Evolutionary conservation across 2,888 invertebrate genomes (phyloP).

Genomic region (Bugulina stolonifera): DNA sequence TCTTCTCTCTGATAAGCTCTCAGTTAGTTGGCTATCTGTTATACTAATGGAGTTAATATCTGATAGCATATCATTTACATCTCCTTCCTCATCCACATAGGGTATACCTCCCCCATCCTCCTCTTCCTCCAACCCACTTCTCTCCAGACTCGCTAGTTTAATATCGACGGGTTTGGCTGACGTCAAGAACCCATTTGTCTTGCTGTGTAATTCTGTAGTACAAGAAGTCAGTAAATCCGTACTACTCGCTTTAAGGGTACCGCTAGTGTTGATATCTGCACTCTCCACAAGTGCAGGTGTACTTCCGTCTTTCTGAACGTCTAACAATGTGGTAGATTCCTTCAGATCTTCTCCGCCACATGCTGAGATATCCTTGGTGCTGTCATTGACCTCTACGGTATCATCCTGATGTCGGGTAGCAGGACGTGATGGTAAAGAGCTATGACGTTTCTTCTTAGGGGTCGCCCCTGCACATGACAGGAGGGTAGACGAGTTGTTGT

Average conservation of each 20-base stretch:
- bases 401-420: neutral
- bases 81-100: slow-evolving; percentile 2
- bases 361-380: neutral
- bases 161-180: too few species aligned
- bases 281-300: neutral
- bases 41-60: neutral
- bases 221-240: neutral
- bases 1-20: neutral
- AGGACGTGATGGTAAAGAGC: neutral
- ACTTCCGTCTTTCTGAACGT: neutral
- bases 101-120: neutral
- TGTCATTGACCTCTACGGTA: neutral
- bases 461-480: slow-evolving; percentile 14
- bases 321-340: neutral
- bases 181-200: too few species aligned
- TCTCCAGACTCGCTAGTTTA: neutral
- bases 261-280: neutral
- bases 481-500: slow-evolving; percentile 14
- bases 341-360: neutral
- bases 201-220: neutral
- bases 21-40: neutral
- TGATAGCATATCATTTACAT: slow-evolving; percentile 9
- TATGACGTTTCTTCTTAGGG: neutral
- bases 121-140: neutral
- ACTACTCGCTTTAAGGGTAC: neutral